Evolutionary conservation across 2,888 invertebrate species (phyloP).

Genomic region (Bursaphelenchus okinawaensis): DNA sequence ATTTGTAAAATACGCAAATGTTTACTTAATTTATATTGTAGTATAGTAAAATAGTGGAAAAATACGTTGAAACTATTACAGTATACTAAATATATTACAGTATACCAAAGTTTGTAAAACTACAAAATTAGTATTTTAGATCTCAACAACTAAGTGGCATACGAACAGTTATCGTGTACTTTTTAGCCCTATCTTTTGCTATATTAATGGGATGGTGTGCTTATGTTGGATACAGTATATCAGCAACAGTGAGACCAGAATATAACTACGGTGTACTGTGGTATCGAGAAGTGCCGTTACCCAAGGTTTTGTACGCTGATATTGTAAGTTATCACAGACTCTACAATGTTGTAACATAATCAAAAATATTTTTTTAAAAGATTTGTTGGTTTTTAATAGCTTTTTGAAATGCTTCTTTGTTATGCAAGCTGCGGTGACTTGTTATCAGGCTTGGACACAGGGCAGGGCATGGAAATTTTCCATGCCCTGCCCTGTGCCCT

Average conservation of each 20-base stretch:
- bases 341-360: neutral
- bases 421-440: too few species aligned
- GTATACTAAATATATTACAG: too few species aligned
- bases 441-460: too few species aligned
- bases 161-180: neutral
- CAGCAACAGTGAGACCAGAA: conserved; percentile 10
- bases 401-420: too few species aligned
- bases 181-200: conserved; percentile 10
- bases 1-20: too few species aligned
- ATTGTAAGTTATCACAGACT: conserved; percentile 49
- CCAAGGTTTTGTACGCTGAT: conserved; percentile 59
- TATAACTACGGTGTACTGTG: neutral
- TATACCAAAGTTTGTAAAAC: neutral
- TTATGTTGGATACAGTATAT: conserved; percentile 10
- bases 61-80: too few species aligned
- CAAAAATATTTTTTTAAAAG: too few species aligned
- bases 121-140: neutral
- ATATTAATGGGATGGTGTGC: conserved; percentile 16
- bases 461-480: too few species aligned
- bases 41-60: too few species aligned
- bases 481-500: too few species aligned
- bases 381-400: too few species aligned
- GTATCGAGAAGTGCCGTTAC: conserved; percentile 46
- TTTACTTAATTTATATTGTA: too few species aligned
- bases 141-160: neutral